phyloP scores from a whole-genome alignment of 1,140 invertebrate genomes.

The Campoletis sonorensis region DNA sequence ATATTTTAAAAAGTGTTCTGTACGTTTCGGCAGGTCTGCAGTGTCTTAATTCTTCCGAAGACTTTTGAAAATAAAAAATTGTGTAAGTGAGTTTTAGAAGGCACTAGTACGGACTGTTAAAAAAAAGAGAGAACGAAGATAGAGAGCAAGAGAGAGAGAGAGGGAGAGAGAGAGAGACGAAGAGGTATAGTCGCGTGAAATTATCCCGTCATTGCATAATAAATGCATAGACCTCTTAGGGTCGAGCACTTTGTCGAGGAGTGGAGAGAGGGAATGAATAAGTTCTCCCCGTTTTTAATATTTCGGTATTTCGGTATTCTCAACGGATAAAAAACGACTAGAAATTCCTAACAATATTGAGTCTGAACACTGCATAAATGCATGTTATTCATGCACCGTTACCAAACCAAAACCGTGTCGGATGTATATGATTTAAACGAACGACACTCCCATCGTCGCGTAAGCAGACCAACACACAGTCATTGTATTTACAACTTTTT shows the following conservation, averaged over 20 bases:
- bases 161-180: neutral
- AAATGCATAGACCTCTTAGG: conserved; percentile 62
- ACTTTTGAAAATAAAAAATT: too few relatives aligned
- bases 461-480: neutral
- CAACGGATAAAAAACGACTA: conserved; percentile 58
- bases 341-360: conserved; percentile 66
- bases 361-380: conserved; percentile 66
- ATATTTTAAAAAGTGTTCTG: too few relatives aligned
- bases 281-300: conserved; percentile 56
- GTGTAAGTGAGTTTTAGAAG: too few relatives aligned
- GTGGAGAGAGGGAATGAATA: neutral
- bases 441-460: neutral
- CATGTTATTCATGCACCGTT: conserved; percentile 40
- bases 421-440: neutral
- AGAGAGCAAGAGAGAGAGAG: neutral
- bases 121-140: too few relatives aligned
- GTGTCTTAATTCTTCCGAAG: too few relatives aligned
- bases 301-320: conserved; percentile 58
- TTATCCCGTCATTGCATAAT: conserved; percentile 69
- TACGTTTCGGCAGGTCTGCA: too few relatives aligned
- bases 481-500: neutral
- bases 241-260: conserved; percentile 63
- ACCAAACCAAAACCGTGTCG: conserved; percentile 16
- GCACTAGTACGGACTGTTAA: too few relatives aligned
- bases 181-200: conserved; percentile 56